A percentile compares a stretch with the other conserved stretches of the same genome.
phyloP scores from a whole-genome alignment of 2,888 invertebrate species.

The Drosophila suboccidentalis region DNA sequence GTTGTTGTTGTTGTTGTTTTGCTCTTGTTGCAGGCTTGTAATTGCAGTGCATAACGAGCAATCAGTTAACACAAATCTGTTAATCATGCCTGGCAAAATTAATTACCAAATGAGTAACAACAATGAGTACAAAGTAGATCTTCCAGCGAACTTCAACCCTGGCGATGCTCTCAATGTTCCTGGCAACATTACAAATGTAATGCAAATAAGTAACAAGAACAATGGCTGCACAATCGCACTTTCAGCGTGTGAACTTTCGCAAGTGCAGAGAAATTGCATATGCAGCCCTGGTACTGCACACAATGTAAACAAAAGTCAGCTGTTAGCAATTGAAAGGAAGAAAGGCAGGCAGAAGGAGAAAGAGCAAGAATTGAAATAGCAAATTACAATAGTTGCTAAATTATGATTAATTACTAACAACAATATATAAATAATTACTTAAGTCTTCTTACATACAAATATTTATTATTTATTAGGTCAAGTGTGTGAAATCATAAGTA shows the following conservation, averaged over 20 bases:
- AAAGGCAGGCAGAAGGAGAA: not conserved
- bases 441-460: not conserved
- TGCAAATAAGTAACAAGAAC: constrained; percentile 2
- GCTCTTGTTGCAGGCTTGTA: constrained; percentile 17
- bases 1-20: not conserved
- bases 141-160: constrained; percentile 35
- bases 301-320: constrained; percentile 52
- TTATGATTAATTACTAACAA: not conserved
- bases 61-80: constrained; percentile 45
- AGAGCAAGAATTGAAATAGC: not conserved
- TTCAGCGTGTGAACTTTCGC: not conserved
- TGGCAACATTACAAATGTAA: not conserved
- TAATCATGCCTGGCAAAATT: constrained; percentile 34
- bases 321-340: constrained; percentile 19
- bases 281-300: constrained; percentile 36
- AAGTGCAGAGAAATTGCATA: not conserved
- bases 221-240: not conserved
- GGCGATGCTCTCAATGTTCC: constrained; percentile 11
- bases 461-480: constrained; percentile 25
- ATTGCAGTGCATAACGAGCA: constrained; percentile 22
- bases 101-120: not conserved
- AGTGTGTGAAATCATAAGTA: constrained; percentile 13
- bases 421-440: not conserved
- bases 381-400: not conserved
- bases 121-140: not conserved